A percentile compares a stretch with the other conserved stretches of the same genome.
These are phyloP conservation scores for Rhogogaster chlorosoma DNA, from an alignment of 2,888 invertebrate species.

Conservation along the genomic window DNA sequence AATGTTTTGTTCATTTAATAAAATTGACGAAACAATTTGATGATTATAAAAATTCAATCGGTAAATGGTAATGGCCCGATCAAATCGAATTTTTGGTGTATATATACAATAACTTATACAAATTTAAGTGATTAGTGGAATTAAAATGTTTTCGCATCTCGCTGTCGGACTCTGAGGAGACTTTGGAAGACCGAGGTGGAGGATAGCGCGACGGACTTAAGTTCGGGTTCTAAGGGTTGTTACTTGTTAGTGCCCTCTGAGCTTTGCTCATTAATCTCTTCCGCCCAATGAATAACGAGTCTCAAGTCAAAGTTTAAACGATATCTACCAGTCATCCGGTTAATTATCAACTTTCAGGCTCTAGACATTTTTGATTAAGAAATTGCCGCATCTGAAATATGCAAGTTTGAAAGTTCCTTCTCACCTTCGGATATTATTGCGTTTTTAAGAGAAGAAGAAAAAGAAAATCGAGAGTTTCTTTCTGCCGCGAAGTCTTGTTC, in stretches of 20 bases:
- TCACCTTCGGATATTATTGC: neutral
- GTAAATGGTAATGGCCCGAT: neutral
- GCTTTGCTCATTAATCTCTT: slow-evolving; percentile 39
- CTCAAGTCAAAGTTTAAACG: slow-evolving; percentile 33
- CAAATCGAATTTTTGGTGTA: neutral
- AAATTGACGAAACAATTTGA: neutral
- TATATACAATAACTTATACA: neutral
- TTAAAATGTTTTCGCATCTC: neutral
- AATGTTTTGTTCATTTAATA: neutral
- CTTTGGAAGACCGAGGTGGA: neutral
- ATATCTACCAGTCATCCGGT: slow-evolving; percentile 43
- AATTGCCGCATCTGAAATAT: neutral
- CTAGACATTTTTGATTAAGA: slow-evolving; percentile 1
- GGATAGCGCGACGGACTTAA: neutral
- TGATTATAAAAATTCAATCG: no score
- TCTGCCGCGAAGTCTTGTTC: neutral
- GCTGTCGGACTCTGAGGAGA: neutral
- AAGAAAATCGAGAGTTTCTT: neutral
- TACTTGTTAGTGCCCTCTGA: slow-evolving; percentile 17
- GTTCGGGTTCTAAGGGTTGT: slow-evolving; percentile 19
- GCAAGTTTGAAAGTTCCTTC: neutral
- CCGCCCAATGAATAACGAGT: slow-evolving; percentile 44
- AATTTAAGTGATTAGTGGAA: neutral
- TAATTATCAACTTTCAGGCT: slow-evolving; percentile 30
- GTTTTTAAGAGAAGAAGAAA: neutral